Base-by-base conservation (phyloP, 2,113 vertebrate species). In the Malurus alboscapulatus region DNA sequence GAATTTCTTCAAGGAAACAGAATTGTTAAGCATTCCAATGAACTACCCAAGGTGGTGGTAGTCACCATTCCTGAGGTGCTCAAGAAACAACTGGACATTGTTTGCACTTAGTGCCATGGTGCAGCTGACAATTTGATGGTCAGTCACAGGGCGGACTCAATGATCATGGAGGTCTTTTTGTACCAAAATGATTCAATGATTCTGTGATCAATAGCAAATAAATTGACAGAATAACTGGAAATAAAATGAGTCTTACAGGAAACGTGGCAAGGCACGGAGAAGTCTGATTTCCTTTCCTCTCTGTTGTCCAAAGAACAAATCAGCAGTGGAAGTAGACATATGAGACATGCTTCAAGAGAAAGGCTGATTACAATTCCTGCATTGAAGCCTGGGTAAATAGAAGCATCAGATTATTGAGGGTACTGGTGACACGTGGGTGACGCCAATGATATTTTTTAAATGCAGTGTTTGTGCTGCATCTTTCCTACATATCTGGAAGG, bases 111-210 rank as follows among this genome's bases (percentile, higher is more conserved):
- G 54, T 62, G 40, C 30, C 25, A 32, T 22, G 17, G 55, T 54
- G 14, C 34, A 82, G 47, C 17, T 34, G 71, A 26, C 14, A 54
- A 82, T 14, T 25, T 59, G 27, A 32, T 45, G 53, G 29, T 26
- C 0, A 0, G n/a, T 47, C 47, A 53, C 34, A 26, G 9, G 17
- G 4, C 47, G 6, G 34, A 61, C 27, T 74, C 0, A 0, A 29
- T 62, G 30, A 34, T 30, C 54, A 26, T 54, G 47, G 29, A 54
- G 29, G 29, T 10, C 17, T 61, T 82, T 75, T 61, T 29, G 25
- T 42, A 42, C 17, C 14, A 18, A 68, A 61, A 75, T 61, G 6
- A 48, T 61, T 67, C 40, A 42, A 20, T 54, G n/a, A 61, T 53
- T 40, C 36, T 51, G 51, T 58, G 27, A 73, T 22, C n/a, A 68